Conservation (phyloP, 2,888 invertebrate genomes). For the Ganaspis brasiliensis region DNA sequence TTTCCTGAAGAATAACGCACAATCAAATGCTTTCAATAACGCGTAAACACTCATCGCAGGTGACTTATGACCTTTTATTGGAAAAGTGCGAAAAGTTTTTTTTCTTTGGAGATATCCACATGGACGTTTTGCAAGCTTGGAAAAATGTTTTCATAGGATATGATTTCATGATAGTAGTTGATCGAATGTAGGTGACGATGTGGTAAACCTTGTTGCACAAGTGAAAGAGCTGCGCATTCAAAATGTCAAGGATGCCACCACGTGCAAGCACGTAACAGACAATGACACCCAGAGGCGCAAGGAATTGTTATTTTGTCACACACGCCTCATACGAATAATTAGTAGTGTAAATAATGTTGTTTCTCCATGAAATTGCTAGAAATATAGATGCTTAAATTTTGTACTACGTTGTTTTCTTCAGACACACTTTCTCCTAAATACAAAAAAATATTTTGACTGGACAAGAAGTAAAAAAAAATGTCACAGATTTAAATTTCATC, state of each 20-base stretch:
- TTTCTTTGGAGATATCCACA: constrained; percentile 15
- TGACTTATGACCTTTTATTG: constrained; percentile 21
- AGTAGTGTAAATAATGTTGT: constrained; percentile 26
- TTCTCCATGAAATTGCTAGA: neutral
- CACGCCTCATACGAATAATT: constrained; percentile 13
- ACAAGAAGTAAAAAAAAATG: no score
- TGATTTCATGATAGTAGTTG: constrained; percentile 63
- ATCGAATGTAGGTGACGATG: constrained; percentile 69
- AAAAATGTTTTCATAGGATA: constrained; percentile 48
- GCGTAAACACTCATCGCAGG: no score
- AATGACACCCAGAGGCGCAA: constrained; percentile 50
- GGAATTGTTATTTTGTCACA: constrained; percentile 42
- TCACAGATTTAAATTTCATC: no score
- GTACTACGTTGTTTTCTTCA: neutral
- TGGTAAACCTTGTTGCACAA: constrained; percentile 71
- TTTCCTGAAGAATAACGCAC: no score
- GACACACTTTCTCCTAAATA: no score
- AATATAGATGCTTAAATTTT: neutral
- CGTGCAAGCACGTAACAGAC: constrained; percentile 55
- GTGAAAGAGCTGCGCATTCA: constrained; percentile 71
- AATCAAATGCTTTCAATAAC: no score
- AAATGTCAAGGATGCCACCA: constrained; percentile 75
- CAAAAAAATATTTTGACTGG: no score
- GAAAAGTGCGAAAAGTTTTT: constrained; percentile 18
- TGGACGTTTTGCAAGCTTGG: constrained; percentile 31